phyloP scores from a whole-genome alignment of 2,888 invertebrate species.

The Diarsia mendica region DNA sequence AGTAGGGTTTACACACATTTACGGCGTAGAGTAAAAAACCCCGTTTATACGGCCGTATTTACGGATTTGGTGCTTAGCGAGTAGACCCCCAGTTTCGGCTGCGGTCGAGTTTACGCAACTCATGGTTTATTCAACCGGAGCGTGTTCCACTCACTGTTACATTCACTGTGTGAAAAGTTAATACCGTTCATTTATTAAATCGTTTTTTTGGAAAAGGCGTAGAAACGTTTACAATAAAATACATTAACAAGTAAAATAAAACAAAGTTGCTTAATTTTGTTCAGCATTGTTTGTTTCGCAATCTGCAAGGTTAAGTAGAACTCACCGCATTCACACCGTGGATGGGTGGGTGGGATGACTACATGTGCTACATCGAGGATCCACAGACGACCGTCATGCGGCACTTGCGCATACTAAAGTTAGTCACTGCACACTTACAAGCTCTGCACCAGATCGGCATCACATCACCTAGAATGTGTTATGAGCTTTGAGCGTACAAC shows the following conservation, averaged over 20 bases:
- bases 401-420: neutral
- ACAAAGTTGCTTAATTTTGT: neutral
- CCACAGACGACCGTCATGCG: neutral
- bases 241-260: neutral
- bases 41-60: no score
- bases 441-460: neutral
- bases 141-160: neutral
- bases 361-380: no score
- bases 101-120: no score
- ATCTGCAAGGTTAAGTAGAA: neutral
- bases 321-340: neutral
- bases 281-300: neutral
- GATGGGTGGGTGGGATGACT: no score
- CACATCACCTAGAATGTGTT: neutral
- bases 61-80: no score
- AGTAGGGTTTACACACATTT: no score
- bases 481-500: neutral
- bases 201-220: neutral
- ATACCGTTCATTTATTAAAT: neutral
- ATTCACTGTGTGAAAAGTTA: neutral
- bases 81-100: no score
- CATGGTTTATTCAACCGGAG: conserved; percentile 6
- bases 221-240: no score
- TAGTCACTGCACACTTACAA: neutral
- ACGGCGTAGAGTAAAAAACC: no score